A percentile compares a stretch with the other conserved stretches of the same genome.
Conservation (phyloP, 1,140 invertebrate species). For the Catajapyx aquilonaris region DNA sequence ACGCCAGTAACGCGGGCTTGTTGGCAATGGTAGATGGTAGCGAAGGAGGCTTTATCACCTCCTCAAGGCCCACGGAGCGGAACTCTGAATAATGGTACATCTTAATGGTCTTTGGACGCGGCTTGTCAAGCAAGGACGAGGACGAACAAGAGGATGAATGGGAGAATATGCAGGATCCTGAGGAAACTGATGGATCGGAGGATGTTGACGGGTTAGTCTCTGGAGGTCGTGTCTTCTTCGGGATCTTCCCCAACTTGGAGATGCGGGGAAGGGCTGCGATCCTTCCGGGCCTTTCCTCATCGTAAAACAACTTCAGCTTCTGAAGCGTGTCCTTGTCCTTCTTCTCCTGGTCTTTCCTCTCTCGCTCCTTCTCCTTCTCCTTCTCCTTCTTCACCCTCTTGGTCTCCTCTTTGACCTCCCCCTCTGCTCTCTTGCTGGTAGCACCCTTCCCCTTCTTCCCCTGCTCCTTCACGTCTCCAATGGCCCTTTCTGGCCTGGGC, state of each 20-base stretch:
- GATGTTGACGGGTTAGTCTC: constrained; percentile 1
- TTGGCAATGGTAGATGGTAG: constrained; percentile 23
- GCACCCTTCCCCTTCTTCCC: constrained; percentile 10
- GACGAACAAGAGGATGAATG: constrained; percentile 3
- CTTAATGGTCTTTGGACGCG: constrained; percentile 62
- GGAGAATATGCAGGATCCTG: constrained; percentile 1
- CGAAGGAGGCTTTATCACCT: constrained; percentile 55
- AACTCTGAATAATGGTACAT: constrained; percentile 72
- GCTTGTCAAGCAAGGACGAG: no score
- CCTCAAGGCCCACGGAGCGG: constrained; percentile 60
- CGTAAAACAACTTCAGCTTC: constrained; percentile 7
- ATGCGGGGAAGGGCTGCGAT: constrained; percentile 48
- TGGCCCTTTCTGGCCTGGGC: neutral
- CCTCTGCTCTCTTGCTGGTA: constrained; percentile 6
- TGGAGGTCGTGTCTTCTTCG: constrained; percentile 28
- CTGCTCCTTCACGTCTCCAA: constrained; percentile 11
- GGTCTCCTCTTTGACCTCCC: constrained; percentile 11
- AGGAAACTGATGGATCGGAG: no score
- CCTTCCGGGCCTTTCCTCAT: constrained; percentile 7
- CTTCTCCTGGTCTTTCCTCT: constrained; percentile 14
- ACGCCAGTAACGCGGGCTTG: neutral
- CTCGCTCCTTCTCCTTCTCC: constrained; percentile 21
- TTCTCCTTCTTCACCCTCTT: constrained; percentile 12
- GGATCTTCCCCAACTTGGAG: constrained; percentile 46
- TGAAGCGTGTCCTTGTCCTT: constrained; percentile 4